Percentiles rank a stretch among this genome's conserved stretches.
Conservation (phyloP, 2,113 vertebrate genomes). For the Chionodraco myersi region DNA sequence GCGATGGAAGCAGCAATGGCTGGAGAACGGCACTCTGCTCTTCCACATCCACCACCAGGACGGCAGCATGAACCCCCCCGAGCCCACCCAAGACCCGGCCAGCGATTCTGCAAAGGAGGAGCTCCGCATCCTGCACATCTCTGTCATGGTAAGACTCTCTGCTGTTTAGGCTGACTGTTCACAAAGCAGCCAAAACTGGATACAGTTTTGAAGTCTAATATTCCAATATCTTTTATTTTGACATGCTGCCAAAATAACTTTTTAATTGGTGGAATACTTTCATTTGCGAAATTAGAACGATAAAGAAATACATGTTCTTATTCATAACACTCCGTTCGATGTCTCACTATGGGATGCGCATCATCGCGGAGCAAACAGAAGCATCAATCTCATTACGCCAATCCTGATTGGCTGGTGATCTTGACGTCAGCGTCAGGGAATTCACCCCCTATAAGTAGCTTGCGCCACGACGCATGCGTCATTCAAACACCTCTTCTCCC, state of each 20-base stretch:
- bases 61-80: conserved; percentile 88
- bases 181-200: conserved; percentile 16
- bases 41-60: conserved; percentile 99
- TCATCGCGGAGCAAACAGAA: too few relatives aligned
- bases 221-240: not conserved
- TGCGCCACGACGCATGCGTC: too few relatives aligned
- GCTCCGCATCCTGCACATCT: conserved; percentile 97
- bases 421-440: too few relatives aligned
- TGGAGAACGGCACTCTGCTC: conserved; percentile 97
- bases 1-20: conserved; percentile 98
- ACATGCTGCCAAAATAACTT: conserved; percentile 8
- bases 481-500: too few relatives aligned
- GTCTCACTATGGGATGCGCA: too few relatives aligned
- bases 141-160: conserved; percentile 90
- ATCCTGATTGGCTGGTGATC: too few relatives aligned
- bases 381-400: too few relatives aligned
- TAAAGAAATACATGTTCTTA: not conserved
- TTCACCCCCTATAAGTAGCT: too few relatives aligned
- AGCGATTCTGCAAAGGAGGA: conserved; percentile 93
- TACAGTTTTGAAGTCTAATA: not conserved
- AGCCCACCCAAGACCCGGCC: conserved; percentile 91
- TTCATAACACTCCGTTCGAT: too few relatives aligned
- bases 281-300: conserved; percentile 21
- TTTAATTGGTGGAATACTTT: conserved; percentile 37
- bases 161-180: not conserved